These are phyloP conservation scores for Synanthedon vespiformis DNA, from an alignment of 2,888 invertebrate genomes.

Conservation along the genomic window DNA sequence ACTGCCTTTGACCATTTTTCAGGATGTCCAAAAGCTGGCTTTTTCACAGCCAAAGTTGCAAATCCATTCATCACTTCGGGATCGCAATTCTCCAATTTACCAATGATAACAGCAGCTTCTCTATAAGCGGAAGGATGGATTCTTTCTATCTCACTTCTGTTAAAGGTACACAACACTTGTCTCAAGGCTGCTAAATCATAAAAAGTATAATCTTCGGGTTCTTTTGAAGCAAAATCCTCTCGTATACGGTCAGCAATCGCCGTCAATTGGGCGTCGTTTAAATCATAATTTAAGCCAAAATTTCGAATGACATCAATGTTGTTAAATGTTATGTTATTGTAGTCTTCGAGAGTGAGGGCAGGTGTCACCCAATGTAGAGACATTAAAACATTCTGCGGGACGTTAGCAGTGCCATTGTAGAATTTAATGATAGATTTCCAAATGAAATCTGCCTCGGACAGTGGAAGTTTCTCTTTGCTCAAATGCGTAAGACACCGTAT, in stretches of 20 bases:
- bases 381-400: constrained; percentile 52
- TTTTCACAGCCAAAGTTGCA: constrained; percentile 48
- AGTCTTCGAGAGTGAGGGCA: constrained; percentile 58
- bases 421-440: constrained; percentile 41
- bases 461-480: constrained; percentile 29
- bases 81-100: constrained; percentile 54
- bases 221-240: constrained; percentile 63
- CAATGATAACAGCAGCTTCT: constrained; percentile 53
- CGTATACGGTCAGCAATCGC: constrained; percentile 63
- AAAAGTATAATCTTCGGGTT: constrained; percentile 66
- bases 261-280: constrained; percentile 44
- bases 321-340: constrained; percentile 60
- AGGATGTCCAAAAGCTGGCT: constrained; percentile 52
- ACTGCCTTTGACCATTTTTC: constrained; percentile 43
- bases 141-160: constrained; percentile 56
- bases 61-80: constrained; percentile 50
- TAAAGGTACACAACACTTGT: constrained; percentile 70
- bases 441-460: constrained; percentile 35
- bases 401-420: constrained; percentile 35
- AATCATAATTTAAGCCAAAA: constrained; percentile 62
- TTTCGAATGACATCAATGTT: constrained; percentile 66
- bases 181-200: constrained; percentile 66
- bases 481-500: constrained; percentile 43
- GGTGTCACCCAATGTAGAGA: constrained; percentile 56
- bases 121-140: constrained; percentile 68